Conservation (phyloP, 2,113 vertebrate genomes). For the Osmerus mordax region DNA sequence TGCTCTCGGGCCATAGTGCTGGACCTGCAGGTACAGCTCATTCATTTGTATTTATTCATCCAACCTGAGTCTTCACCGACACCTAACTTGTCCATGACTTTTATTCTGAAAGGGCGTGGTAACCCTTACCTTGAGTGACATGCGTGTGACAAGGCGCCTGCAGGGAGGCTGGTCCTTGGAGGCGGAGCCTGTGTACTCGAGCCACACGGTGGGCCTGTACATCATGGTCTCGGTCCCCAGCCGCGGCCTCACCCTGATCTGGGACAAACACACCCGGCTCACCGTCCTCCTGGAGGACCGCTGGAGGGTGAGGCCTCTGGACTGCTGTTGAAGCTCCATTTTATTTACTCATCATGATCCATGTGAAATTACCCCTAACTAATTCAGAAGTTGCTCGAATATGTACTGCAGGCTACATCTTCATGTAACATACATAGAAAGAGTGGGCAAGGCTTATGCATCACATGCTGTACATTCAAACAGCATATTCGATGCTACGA, state of each 20-base stretch:
- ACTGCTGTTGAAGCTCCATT: neutral
- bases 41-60: neutral
- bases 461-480: neutral
- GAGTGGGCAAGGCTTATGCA: no score
- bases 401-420: no score
- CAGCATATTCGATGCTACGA: no score
- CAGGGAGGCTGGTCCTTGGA: slow-evolving; percentile 6
- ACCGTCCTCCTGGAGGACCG: slow-evolving; percentile 61
- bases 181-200: slow-evolving; percentile 55
- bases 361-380: no score
- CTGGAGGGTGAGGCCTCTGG: slow-evolving; percentile 71
- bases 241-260: slow-evolving; percentile 72
- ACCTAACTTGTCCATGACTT: neutral
- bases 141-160: slow-evolving; percentile 45
- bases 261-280: slow-evolving; percentile 82
- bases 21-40: slow-evolving; percentile 63
- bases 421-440: no score
- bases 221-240: slow-evolving; percentile 67
- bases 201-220: slow-evolving; percentile 76
- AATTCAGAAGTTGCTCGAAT: no score
- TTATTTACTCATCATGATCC: no score
- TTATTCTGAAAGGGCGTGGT: slow-evolving; percentile 46
- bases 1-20: slow-evolving; percentile 77
- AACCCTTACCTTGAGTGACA: slow-evolving; percentile 57
- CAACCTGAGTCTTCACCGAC: neutral